Conservation (phyloP, 2,113 vertebrate species). For the Cisticola juncidis region DNA sequence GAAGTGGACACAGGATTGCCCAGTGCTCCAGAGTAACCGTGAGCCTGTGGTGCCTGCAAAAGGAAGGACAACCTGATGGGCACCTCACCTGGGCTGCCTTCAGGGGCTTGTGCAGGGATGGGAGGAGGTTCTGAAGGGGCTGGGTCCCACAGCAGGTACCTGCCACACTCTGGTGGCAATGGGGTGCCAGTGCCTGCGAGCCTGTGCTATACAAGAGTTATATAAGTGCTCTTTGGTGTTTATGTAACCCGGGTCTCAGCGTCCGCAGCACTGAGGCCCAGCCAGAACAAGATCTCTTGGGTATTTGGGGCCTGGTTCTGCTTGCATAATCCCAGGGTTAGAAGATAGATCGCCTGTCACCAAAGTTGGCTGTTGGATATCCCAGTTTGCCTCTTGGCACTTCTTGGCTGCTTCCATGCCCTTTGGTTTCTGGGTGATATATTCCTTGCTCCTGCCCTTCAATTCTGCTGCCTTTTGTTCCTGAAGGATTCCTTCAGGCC, state of each 20-base stretch:
- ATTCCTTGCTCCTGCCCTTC: not conserved
- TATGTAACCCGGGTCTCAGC: conserved; percentile 59
- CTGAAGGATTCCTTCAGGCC: not conserved
- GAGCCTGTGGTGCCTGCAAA: accelerated
- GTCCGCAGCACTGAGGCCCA: conserved; percentile 9
- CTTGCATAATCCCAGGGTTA: conserved; percentile 40
- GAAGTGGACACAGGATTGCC: not conserved
- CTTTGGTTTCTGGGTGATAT: not conserved
- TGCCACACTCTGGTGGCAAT: not conserved
- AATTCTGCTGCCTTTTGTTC: not conserved
- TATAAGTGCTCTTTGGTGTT: conserved; percentile 67
- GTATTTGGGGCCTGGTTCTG: conserved; percentile 50
- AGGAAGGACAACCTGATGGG: accelerated
- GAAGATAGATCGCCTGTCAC: conserved; percentile 52
- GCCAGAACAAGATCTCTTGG: conserved; percentile 66
- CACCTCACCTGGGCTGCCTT: not conserved
- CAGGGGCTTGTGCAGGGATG: not conserved
- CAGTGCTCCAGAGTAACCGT: not conserved
- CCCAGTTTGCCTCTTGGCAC: not conserved
- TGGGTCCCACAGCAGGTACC: not conserved
- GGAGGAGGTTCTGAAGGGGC: not conserved
- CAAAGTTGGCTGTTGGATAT: conserved; percentile 26
- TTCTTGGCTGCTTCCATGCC: not conserved
- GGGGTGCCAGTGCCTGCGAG: not conserved
- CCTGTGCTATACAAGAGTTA: conserved; percentile 50